These are phyloP conservation scores for Corvus hawaiiensis DNA, from an alignment of 2,113 vertebrate genomes.

Conservation along the genomic window DNA sequence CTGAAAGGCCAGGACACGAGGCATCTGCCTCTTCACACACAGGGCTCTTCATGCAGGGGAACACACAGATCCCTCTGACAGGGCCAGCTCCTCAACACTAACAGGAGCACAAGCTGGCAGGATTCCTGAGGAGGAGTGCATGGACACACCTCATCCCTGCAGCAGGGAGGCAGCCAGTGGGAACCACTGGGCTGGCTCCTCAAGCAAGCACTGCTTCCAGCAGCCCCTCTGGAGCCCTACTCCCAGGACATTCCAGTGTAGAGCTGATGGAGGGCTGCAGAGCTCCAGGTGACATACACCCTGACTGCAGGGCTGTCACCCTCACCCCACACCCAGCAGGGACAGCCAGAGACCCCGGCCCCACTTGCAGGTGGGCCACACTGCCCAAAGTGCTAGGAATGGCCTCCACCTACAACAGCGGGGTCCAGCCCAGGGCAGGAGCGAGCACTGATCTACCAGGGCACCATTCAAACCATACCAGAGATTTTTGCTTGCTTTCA, in stretches of 20 bases:
- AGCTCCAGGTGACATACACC: not conserved
- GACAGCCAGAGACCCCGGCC: not conserved
- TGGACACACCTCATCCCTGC: not conserved
- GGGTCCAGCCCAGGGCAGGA: not conserved
- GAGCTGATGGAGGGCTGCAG: not conserved
- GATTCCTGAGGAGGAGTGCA: not conserved
- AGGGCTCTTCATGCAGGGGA: rapidly evolving
- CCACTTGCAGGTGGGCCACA: not conserved
- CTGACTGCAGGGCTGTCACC: not conserved
- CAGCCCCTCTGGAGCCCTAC: not conserved
- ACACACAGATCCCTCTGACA: not conserved
- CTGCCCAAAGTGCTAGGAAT: not conserved
- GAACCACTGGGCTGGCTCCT: not conserved
- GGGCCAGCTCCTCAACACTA: not conserved
- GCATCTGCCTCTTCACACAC: not conserved
- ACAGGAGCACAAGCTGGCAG: not conserved
- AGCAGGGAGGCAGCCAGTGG: not conserved
- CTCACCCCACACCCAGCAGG: not conserved
- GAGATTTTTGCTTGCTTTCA: not conserved
- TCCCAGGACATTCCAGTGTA: not conserved
- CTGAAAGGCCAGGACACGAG: not conserved
- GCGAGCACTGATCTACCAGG: rapidly evolving
- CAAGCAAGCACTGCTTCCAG: not conserved
- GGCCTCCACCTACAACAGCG: not conserved
- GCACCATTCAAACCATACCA: rapidly evolving